phyloP scores from a whole-genome alignment of 2,113 vertebrate genomes.

The Hippolais icterina region DNA sequence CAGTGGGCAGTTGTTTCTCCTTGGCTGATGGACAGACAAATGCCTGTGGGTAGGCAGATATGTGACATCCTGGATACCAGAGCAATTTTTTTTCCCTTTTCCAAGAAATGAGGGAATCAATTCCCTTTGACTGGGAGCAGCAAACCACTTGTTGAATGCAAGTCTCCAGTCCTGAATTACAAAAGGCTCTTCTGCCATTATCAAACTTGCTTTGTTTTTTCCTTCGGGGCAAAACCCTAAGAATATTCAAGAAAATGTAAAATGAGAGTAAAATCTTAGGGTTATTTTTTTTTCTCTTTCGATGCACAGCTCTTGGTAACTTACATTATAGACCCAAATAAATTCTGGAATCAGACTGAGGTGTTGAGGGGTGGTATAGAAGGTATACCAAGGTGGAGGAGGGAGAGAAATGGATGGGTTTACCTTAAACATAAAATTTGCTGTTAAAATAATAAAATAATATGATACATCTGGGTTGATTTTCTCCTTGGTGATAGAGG shows the following conservation, averaged over 20 bases:
- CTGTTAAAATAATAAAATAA: background rate
- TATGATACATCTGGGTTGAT: constrained; percentile 39
- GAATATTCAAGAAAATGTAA: background rate
- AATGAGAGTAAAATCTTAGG: background rate
- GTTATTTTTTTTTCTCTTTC: background rate
- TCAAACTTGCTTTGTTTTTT: background rate
- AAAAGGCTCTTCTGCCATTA: background rate
- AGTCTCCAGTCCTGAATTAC: background rate
- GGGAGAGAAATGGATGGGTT: background rate
- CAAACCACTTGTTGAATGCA: constrained; percentile 13
- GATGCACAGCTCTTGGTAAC: background rate
- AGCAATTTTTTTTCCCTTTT: constrained; percentile 26
- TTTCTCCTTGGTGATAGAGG: constrained; percentile 21
- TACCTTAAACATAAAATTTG: background rate
- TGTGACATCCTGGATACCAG: background rate
- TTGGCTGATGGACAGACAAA: constrained; percentile 40
- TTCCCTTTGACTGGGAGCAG: background rate
- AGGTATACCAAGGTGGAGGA: background rate
- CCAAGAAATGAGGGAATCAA: constrained; percentile 38
- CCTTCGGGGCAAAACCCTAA: background rate
- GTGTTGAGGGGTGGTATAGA: background rate
- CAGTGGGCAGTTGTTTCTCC: background rate
- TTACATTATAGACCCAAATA: background rate
- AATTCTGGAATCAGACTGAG: background rate
- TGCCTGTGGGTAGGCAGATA: constrained; percentile 40